Percentiles rank a stretch among this genome's conserved stretches.
Conservation (phyloP, 2,888 invertebrate genomes). For the Caenorhabditis sp. region DNA sequence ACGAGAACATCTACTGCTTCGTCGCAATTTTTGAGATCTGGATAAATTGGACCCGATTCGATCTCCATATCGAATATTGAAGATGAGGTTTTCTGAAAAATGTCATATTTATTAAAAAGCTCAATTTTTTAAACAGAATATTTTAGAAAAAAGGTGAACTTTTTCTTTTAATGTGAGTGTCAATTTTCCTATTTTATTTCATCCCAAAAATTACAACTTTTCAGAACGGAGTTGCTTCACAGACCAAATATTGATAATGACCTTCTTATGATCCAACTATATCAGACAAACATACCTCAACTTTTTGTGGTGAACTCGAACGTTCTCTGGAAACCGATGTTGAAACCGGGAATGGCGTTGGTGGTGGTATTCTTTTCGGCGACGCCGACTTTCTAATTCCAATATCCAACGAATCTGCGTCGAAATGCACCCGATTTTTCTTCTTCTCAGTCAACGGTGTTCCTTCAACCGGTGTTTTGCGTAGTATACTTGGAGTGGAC, state of each 20-base stretch:
- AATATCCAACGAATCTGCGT: slow-evolving; percentile 15
- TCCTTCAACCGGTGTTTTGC: background rate
- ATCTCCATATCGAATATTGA: background rate
- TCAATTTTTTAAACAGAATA: no score
- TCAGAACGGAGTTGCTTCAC: no score
- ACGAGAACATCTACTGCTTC: slow-evolving; percentile 16
- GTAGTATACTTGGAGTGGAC: slow-evolving; percentile 9
- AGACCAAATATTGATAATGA: no score
- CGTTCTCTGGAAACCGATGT: background rate
- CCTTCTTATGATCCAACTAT: no score
- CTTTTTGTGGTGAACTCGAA: background rate
- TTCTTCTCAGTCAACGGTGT: slow-evolving; percentile 24
- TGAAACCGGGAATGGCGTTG: background rate
- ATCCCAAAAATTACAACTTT: no score
- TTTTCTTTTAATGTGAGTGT: no score
- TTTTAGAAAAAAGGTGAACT: no score
- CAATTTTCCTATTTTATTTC: no score
- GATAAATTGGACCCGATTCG: slow-evolving; percentile 11
- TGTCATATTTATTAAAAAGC: no score
- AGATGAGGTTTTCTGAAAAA: no score
- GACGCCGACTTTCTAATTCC: slow-evolving; percentile 2
- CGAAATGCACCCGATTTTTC: slow-evolving; percentile 35
- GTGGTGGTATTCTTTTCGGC: background rate
- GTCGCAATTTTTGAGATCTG: slow-evolving; percentile 4
- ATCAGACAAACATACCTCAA: no score